A percentile compares a stretch with the other conserved stretches of the same genome.
phyloP scores from a whole-genome alignment of 2,888 invertebrate genomes.

The Microchrysa polita region DNA sequence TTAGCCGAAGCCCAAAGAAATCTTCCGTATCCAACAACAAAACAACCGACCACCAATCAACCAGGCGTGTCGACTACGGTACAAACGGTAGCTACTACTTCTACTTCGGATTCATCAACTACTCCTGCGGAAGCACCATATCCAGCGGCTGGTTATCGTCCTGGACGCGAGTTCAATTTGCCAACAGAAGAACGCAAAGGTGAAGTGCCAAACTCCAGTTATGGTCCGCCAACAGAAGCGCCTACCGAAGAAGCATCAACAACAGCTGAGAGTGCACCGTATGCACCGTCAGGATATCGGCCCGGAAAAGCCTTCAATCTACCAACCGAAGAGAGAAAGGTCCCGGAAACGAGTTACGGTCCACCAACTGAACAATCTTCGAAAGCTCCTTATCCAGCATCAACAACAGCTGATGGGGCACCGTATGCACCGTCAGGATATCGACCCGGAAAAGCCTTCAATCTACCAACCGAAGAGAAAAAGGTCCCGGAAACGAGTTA shows the following conservation, averaged over 20 bases:
- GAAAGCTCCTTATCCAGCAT: conserved; percentile 21
- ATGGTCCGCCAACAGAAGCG: neutral
- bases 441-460: conserved; percentile 46
- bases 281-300: conserved; percentile 44
- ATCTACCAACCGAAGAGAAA: conserved; percentile 37
- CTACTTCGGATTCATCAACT: neutral
- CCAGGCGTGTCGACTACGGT: neutral
- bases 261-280: conserved; percentile 27
- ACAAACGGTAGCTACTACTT: conserved; percentile 8
- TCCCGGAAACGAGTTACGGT: conserved; percentile 3
- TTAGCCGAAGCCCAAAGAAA: conserved; percentile 16
- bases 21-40: conserved; percentile 12
- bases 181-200: conserved; percentile 41
- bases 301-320: conserved; percentile 46
- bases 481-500: conserved; percentile 12
- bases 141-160: conserved; percentile 44
- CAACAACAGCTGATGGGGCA: conserved; percentile 6
- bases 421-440: conserved; percentile 44
- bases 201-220: conserved; percentile 1
- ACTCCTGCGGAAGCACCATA: conserved; percentile 31
- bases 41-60: neutral
- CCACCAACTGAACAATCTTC: conserved; percentile 4
- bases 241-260: neutral
- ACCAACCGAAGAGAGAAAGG: conserved; percentile 29
- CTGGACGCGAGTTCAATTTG: conserved; percentile 42